phyloP scores from a whole-genome alignment of 2,797 vertebrate species.

The Esox masquinongy region DNA sequence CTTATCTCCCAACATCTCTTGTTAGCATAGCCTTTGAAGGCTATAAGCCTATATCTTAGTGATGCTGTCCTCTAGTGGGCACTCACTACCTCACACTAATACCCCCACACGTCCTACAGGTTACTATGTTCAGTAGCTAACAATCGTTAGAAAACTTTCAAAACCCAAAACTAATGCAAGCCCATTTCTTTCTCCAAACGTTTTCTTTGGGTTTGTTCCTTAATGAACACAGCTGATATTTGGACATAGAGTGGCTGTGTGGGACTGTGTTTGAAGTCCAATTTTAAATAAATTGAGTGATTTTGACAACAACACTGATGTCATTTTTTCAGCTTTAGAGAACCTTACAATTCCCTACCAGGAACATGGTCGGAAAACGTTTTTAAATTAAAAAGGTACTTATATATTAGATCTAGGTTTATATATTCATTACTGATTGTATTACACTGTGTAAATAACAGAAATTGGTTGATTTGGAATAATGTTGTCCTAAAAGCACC shows the following conservation, averaged over 20 bases:
- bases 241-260: background rate
- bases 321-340: slow-evolving; percentile 18
- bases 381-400: slow-evolving; percentile 22
- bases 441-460: slow-evolving; percentile 70
- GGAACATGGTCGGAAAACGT: slow-evolving; percentile 34
- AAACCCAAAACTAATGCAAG: background rate
- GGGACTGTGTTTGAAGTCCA: no score
- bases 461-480: slow-evolving; percentile 27
- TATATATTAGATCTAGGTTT: slow-evolving; percentile 49
- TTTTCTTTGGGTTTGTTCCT: background rate
- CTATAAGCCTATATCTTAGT: background rate
- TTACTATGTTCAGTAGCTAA: background rate
- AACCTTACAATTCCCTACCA: slow-evolving; percentile 23
- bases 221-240: background rate
- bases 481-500: background rate
- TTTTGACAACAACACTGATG: background rate
- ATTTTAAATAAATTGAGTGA: slow-evolving; percentile 29
- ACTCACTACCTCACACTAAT: slow-evolving; percentile 25
- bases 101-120: slow-evolving; percentile 39
- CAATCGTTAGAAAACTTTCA: background rate
- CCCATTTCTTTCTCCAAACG: background rate
- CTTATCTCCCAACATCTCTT: background rate
- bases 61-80: background rate
- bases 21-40: no score
- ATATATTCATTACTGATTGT: slow-evolving; percentile 41